Evolutionary conservation across 1,140 invertebrate species (phyloP), one percentile per base, ranked within the genome.

Genomic region (Polypedilum pembai): DNA sequence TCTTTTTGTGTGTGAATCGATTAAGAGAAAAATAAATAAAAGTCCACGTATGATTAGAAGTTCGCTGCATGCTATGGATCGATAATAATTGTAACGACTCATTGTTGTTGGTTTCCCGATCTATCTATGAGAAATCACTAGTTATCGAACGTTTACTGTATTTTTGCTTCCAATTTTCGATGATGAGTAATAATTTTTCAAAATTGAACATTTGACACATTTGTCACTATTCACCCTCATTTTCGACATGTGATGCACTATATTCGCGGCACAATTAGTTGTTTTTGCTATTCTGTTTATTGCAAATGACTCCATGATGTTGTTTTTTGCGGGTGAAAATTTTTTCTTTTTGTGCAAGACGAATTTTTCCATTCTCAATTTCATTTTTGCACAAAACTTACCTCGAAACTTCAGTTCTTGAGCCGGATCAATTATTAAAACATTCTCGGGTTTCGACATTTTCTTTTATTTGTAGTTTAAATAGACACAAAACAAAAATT

Each of bases 401-500:
- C 90, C 89, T 86, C 85, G 85, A 83, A 91, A 91, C 84, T 87
- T 88, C 73, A 91, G 84, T 82, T 91, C 90, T 80, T 86, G 86
- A 82, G 87, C 86, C 75, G 89, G 89, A 77, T 90, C 88, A 85
- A 91, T 90, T 79, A 85, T 85, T 81, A 91, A 86, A 78, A 90
- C 85, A 81, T 90, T 89, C 83, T 90, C 86, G 77, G 80, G 81
- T 77, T 85, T 85, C 65, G 80, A 79, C 83, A 85, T 84, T 76
- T 76, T 81, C 75, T 72, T 77, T 76, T 24, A 65, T 56, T 74
- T 74, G 17, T 74, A 56, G 12, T 56, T 12, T 56, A 33, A 41
- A 21, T 45, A 24, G 8, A 74, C 65, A 69, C 65, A 69, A 69
- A 69, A 69, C 20, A 69, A 69, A 69, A 69, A 56, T 56, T 56